Base-by-base conservation (phyloP, 2,113 vertebrate species). In the Cathartes aura region DNA sequence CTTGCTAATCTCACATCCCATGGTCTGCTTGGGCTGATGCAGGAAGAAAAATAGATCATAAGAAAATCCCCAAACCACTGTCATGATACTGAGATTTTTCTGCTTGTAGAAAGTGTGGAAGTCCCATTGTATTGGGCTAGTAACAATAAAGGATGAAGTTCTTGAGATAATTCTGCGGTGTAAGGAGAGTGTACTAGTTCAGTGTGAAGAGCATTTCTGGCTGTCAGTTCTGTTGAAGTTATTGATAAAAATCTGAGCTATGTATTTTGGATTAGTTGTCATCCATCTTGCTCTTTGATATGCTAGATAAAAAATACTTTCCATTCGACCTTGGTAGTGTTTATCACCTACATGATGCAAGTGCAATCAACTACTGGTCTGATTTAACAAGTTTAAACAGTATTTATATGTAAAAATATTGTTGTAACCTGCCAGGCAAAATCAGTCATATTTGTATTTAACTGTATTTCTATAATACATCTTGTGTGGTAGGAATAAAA, bases 231-330 rank as follows among this genome's bases (percentile, higher is more conserved):
- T 87, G 18, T 40, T 81, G 34, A 89, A 50, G 10, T 70, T 73
- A 29, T 12, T 53, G 14, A 42, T 34, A 78, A 89, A 78, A 78
- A 43, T 59, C 15, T 67, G 1, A 13, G n/a, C 17, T 55, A 27
- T 0, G 0, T 50, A 45, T 34, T 73, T 82, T 75, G 19, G 6
- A 34, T 50, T 7, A 21, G 18, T 67, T 23, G 1, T 58, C 13
- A 78, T 29, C 8, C 8, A 23, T 24, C n/a, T 70, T 84, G 40
- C 8, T 90, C 12, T 81, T 67, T 42, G 15, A n/a, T 12, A 42
- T 24, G 6, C 11, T 30, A 34, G 2, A 5, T 43, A 30, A 63
- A 73, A 60, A 18, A 5, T 16, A 47, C 0, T 42, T 87, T 50
- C 26, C 19, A 32, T 78, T 86, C 2, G 1, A 43, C 19, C 5